Evolutionary conservation across 2,797 vertebrate genomes (phyloP), one percentile per base, ranked within the genome.

Genomic region (Coranthus polyacanthus): DNA sequence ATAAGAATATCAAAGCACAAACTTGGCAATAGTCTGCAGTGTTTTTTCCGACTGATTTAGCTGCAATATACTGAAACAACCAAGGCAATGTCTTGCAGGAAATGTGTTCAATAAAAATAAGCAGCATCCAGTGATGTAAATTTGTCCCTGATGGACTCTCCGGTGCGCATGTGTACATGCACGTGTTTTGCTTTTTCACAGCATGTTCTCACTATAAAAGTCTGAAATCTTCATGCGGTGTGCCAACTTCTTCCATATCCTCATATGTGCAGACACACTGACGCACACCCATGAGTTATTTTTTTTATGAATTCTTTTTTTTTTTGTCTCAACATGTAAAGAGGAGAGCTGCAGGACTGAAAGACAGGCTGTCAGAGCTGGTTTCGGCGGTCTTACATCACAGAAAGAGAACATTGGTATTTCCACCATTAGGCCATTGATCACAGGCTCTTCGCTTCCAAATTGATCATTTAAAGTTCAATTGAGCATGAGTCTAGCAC

Each of bases 41-140:
- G 52, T 76, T 65, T 65, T 44, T 44, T 69, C 60, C 29, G 69
- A 83, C 76, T 56, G 68, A 81, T 63, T 57, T 37, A 63, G 70
- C 81, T 69, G 78, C 75, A 65, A 13, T 38, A 47, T 62, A 69
- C 56, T 73, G 52, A 84, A 75, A 57, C 56, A 74, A 79, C 60
- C 56, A 42, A 78, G 67, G 63, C 43, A 59, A 72, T 81, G 77
- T 79, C 66, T 79, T 13, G n/a, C 77, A 84, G 81, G 82, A 87
- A 86, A 86, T 84, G 68, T 85, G 82, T 84, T 85, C 62, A 88
- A 87, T 90, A 89, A 91, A 90, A 85, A 82, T 46, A 72, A 71
- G 66, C 84, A 86, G 84, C 79, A 73, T 70, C 63, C 73, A 59
- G 69, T 69, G 66, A 78, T 76, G 74, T 82, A 69, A 74, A 74